phyloP scores from a whole-genome alignment of 1,140 invertebrate species.

The Meloidogyne floridensis region DNA sequence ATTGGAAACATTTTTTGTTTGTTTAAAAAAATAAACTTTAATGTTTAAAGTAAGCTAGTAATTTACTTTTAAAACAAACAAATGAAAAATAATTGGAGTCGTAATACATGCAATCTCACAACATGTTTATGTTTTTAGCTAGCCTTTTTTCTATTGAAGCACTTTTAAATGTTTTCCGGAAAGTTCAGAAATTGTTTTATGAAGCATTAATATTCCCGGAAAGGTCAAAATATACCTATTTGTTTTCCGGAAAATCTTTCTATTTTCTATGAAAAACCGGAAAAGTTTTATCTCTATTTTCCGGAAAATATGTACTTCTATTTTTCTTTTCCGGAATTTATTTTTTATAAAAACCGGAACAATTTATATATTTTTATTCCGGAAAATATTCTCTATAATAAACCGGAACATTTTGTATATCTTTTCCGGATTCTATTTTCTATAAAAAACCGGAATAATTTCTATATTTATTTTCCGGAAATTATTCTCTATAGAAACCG shows the following conservation, averaged over 20 bases:
- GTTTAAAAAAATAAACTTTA: not conserved
- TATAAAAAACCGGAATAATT: not conserved
- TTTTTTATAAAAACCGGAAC: no score
- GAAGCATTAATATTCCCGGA: not conserved
- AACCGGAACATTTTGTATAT: not conserved
- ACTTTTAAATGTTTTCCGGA: not conserved
- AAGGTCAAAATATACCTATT: not conserved
- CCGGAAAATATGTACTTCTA: no score
- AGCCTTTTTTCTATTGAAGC: not conserved
- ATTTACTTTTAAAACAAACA: not conserved
- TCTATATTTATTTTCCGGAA: conserved; percentile 8
- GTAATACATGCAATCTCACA: not conserved
- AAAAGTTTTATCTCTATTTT: no score
- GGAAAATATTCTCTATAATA: no score
- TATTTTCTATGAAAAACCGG: no score
- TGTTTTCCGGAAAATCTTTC: not conserved
- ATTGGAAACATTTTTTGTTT: not conserved
- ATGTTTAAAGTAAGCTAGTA: not conserved
- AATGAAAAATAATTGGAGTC: not conserved
- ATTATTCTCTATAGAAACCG: not conserved
- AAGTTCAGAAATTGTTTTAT: no score
- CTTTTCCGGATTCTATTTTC: not conserved
- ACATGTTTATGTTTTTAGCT: not conserved
- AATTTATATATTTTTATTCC: no score
- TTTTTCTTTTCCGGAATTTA: no score